Conservation (phyloP, 2,113 vertebrate genomes). For the Zapus hudsonius region DNA sequence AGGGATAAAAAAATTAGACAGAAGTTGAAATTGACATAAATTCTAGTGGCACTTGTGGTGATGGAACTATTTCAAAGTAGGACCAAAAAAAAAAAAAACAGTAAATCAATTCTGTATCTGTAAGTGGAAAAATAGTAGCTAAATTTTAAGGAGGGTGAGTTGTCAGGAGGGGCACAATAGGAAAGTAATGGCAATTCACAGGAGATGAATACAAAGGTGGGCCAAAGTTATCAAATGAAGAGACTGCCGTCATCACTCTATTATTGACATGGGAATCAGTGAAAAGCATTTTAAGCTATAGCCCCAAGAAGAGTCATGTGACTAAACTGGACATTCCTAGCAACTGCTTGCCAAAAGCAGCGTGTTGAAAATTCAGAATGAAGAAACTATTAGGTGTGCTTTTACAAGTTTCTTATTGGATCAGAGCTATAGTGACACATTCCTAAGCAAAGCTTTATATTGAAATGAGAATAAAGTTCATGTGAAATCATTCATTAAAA, state of each 20-base stretch:
- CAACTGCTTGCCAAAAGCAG: neutral
- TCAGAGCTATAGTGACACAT: constrained; percentile 7
- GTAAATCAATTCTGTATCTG: neutral
- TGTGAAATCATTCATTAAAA: neutral
- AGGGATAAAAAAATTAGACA: neutral
- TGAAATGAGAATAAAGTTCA: constrained; percentile 14
- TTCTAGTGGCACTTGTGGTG: neutral
- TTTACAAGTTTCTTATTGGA: constrained; percentile 6
- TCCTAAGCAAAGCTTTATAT: constrained; percentile 18
- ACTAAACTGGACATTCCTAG: neutral
- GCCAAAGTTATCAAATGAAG: neutral
- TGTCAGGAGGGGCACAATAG: neutral
- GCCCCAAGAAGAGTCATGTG: neutral
- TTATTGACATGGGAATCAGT: constrained; percentile 4
- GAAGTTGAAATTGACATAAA: neutral
- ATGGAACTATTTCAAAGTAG: neutral
- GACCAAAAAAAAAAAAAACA: neutral
- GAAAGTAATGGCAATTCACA: neutral
- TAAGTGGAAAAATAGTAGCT: neutral
- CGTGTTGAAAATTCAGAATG: constrained; percentile 9
- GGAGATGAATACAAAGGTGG: neutral
- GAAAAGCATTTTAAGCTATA: neutral
- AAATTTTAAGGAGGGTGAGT: neutral
- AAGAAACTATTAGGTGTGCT: neutral
- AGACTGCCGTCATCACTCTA: neutral